Evolutionary conservation across 2,113 vertebrate genomes (phyloP), one percentile per base, ranked within the genome.

Genomic region (Saguinus imperator): DNA sequence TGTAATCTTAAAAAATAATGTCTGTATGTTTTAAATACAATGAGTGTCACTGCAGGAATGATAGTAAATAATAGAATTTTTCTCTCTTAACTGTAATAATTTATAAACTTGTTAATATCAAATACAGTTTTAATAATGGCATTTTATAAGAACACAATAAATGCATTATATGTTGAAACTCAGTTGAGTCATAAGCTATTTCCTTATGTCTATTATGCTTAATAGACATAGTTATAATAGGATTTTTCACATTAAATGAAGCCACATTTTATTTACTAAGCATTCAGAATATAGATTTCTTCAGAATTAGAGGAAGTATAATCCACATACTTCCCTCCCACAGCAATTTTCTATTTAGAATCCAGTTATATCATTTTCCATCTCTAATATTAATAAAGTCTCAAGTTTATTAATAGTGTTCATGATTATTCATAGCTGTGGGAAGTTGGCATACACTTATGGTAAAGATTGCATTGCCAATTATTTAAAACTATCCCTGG

Each of bases 241-340:
- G 21, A 86, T 43, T 94, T 95, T 87, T 35, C 83, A 86, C 40
- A 61, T 92, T 88, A 94, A 98, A 97, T 98, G 95, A 86, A 98
- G 85, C 50, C 96, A 98, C 80, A 96, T 98, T 98, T 98, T 73
- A 81, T 98, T 97, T 93, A 96, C 89, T 72, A 96, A 96, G 94
- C 66, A 91, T 76, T 73, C 64, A 90, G 20, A 97, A 92, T 83
- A 70, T 77, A 96, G 84, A 94, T 94, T 98, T 97, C 89, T 89
- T 98, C 97, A 96, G 68, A 95, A 97, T 96, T 97, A 95, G 92
- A 97, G 96, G 85, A 98, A 94, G 98, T 97, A 81, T 98, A 97
- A 97, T 97, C 87, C 14, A 3, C 25, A 94, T 96, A 50, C 37
- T 4, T 96, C 21, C 17, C 45, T 8, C 18, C 20, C 8, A 21